Conservation (phyloP, 2,113 vertebrate species). For the Phrynosoma blainvillii region DNA sequence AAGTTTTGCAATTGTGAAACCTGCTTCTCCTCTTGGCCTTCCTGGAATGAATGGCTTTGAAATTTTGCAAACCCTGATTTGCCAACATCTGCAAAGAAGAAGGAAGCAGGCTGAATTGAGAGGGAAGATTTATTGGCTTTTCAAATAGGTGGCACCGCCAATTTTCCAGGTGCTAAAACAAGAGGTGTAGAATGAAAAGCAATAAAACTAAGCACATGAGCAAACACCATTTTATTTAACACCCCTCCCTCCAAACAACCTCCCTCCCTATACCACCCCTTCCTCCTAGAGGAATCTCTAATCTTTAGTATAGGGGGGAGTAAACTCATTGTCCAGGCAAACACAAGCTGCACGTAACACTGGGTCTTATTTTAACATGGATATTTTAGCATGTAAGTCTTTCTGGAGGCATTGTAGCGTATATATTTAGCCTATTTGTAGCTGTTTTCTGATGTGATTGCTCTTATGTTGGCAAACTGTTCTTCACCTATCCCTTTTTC, state of each 20-base stretch:
- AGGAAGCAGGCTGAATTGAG: slow-evolving; percentile 47
- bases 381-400: background rate
- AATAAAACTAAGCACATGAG: slow-evolving; percentile 65
- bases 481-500: too few relatives aligned
- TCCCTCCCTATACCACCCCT: background rate
- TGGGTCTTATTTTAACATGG: background rate
- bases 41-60: slow-evolving; percentile 66
- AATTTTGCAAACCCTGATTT: slow-evolving; percentile 63
- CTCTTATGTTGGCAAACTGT: background rate
- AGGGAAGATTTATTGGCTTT: slow-evolving; percentile 71
- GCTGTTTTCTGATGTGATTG: background rate
- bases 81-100: slow-evolving; percentile 60
- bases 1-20: slow-evolving; percentile 62
- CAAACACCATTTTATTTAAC: slow-evolving; percentile 56
- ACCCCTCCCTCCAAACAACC: background rate
- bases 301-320: background rate
- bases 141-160: slow-evolving; percentile 66
- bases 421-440: background rate
- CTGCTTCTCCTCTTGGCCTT: slow-evolving; percentile 16
- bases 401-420: background rate
- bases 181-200: slow-evolving; percentile 60
- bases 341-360: background rate
- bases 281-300: slow-evolving; percentile 25
- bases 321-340: background rate
- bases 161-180: slow-evolving; percentile 71